Conservation (phyloP, 37 sponge, comb jelly and placozoan genomes). For the Crambe crambe region DNA sequence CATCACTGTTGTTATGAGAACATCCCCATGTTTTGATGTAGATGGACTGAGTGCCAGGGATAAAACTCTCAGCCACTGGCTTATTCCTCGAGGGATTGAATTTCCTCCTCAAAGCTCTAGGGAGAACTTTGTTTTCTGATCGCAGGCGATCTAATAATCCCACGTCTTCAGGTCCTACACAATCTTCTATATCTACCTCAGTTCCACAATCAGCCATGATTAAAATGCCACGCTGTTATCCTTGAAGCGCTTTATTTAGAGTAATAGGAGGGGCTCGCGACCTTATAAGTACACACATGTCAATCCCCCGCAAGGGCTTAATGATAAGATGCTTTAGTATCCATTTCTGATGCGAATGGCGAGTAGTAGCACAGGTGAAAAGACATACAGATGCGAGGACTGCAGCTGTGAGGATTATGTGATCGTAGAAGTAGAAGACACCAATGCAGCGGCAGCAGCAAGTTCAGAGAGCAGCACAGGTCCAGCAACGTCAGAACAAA, state of each 20-base stretch:
- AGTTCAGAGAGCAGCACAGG: no score
- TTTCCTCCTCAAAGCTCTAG: slow-evolving; percentile 41
- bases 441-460: no score
- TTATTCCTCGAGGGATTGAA: background rate
- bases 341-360: no score
- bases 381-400: no score
- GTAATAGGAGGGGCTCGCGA: no score
- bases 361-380: no score
- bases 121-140: slow-evolving; percentile 34
- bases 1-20: slow-evolving; percentile 96
- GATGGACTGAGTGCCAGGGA: slow-evolving; percentile 75
- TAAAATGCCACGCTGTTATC: no score
- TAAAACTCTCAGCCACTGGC: slow-evolving; percentile 50
- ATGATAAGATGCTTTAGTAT: no score
- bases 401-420: no score
- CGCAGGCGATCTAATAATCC: slow-evolving; percentile 6
- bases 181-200: slow-evolving; percentile 47
- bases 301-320: background rate
- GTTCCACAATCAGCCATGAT: background rate
- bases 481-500: no score
- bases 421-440: no score
- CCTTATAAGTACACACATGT: background rate
- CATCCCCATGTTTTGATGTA: slow-evolving; percentile 98
- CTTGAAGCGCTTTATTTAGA: no score
- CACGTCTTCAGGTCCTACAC: background rate